Percentiles rank a stretch among this genome's conserved stretches.
phyloP scores from a whole-genome alignment of 2,113 vertebrate genomes.

The Xenopus borealis region DNA sequence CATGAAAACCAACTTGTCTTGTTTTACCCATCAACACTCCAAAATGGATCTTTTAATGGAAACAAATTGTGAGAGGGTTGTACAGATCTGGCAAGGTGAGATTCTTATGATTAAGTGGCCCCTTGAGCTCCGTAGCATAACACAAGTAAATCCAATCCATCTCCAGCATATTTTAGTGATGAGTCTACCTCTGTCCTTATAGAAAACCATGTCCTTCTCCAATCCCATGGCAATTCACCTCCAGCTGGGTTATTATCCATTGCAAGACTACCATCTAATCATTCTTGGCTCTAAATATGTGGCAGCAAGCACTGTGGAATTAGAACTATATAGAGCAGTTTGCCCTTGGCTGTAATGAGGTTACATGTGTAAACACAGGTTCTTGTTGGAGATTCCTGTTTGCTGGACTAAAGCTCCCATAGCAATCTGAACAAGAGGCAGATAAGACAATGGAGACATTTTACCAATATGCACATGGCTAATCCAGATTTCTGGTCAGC shows the following conservation, averaged over 20 bases:
- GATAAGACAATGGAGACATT: too few species aligned
- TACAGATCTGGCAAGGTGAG: conserved; percentile 49
- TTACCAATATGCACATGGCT: too few species aligned
- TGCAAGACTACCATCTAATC: background rate
- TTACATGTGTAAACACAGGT: too few species aligned
- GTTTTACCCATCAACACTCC: conserved; percentile 23
- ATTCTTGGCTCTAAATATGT: background rate
- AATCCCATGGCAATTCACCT: conserved; percentile 8
- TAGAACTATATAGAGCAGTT: background rate
- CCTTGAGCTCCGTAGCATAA: conserved; percentile 18
- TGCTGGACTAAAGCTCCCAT: too few species aligned
- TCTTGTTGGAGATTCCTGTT: too few species aligned
- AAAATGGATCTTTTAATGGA: conserved; percentile 47
- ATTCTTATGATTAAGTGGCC: conserved; percentile 47
- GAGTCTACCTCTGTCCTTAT: conserved; percentile 10
- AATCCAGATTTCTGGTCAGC: too few species aligned
- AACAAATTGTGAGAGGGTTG: conserved; percentile 38
- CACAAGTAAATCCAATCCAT: conserved; percentile 32
- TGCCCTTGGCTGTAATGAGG: too few species aligned
- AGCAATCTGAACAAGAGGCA: too few species aligned
- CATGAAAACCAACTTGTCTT: conserved; percentile 19
- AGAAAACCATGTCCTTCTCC: conserved; percentile 49
- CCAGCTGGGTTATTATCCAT: background rate
- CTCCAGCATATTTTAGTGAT: background rate
- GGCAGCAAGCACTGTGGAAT: background rate